Conservation (phyloP, 1,140 invertebrate species). For the Orchestia grillus region DNA sequence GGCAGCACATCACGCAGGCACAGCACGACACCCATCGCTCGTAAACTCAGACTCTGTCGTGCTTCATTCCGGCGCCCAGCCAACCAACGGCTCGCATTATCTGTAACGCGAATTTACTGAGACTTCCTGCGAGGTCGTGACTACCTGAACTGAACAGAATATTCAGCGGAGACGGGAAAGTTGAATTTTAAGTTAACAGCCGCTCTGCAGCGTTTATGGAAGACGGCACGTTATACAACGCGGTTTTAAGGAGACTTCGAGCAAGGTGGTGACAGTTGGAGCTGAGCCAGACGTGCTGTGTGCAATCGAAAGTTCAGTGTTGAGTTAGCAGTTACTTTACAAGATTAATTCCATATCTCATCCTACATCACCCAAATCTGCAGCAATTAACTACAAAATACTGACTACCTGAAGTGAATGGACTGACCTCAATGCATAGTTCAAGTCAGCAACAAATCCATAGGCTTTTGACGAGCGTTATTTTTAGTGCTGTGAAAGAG, state of each 20-base stretch:
- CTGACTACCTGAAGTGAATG: too few species aligned
- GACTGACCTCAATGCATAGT: too few species aligned
- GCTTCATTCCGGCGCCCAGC: conserved; percentile 9
- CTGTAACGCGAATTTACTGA: not conserved
- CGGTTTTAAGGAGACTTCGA: not conserved
- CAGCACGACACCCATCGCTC: conserved; percentile 22
- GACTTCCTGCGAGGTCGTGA: not conserved
- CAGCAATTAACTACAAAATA: too few species aligned
- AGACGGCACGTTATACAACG: not conserved
- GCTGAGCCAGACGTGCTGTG: not conserved
- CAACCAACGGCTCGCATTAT: not conserved
- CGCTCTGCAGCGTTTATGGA: not conserved
- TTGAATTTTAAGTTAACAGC: not conserved
- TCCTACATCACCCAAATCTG: too few species aligned
- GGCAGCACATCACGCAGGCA: not conserved
- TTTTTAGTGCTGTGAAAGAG: too few species aligned
- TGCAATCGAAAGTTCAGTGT: not conserved
- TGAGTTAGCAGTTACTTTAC: not conserved
- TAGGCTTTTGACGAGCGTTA: too few species aligned
- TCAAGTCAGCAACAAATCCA: too few species aligned
- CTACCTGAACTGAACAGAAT: not conserved
- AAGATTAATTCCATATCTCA: too few species aligned
- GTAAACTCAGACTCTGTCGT: not conserved
- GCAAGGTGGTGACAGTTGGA: not conserved
- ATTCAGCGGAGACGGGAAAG: not conserved